A percentile compares a stretch with the other conserved stretches of the same genome.
Evolutionary conservation across 2,888 invertebrate species (phyloP).

Genomic region (Alsophila aescularia): DNA sequence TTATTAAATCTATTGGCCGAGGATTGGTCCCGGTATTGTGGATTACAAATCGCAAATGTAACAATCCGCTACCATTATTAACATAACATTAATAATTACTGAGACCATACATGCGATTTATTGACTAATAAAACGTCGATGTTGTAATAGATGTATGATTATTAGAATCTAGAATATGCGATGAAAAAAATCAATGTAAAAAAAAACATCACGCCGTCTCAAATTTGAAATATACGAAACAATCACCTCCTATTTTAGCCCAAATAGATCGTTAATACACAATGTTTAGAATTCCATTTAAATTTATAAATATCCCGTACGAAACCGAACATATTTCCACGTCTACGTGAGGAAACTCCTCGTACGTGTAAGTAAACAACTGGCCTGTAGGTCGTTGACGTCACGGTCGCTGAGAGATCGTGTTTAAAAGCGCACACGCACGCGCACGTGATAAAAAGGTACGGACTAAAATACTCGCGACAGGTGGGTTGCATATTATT

Average conservation of each 20-base stretch:
- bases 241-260: background rate
- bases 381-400: background rate
- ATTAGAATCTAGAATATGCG: no score
- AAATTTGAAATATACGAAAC: background rate
- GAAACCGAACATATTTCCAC: background rate
- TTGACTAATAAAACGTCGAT: no score
- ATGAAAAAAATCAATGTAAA: no score
- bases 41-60: no score
- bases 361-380: background rate
- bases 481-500: background rate
- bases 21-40: no score
- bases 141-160: no score
- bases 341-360: conserved; percentile 8
- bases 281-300: background rate
- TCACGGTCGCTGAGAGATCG: background rate
- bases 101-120: no score
- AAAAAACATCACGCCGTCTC: no score
- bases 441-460: background rate
- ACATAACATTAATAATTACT: no score
- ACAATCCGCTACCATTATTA: no score
- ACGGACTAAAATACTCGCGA: background rate
- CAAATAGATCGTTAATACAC: background rate
- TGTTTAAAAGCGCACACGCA: background rate
- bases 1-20: no score
- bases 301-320: background rate